Percentiles rank a stretch among this genome's conserved stretches.
phyloP scores from a whole-genome alignment of 2,113 vertebrate species.

The Marcusenius ussheri region DNA sequence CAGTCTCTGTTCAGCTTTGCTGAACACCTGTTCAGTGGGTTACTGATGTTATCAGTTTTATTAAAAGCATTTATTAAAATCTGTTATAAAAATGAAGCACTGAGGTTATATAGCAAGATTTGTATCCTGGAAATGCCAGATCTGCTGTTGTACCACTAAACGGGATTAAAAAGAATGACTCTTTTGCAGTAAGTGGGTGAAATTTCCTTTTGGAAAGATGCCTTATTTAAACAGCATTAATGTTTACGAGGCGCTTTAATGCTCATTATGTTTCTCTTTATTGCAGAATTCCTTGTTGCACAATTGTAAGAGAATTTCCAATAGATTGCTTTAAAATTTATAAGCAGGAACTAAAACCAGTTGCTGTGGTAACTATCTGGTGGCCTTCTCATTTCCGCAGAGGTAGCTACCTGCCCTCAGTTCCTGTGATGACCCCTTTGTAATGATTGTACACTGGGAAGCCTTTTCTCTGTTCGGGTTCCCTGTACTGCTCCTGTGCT shows the following conservation, averaged over 20 bases:
- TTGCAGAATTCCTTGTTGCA: neutral
- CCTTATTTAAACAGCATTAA: neutral
- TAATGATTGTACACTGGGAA: neutral
- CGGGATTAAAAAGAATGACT: neutral
- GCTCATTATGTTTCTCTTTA: neutral
- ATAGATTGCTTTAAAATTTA: neutral
- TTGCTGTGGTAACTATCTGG: neutral
- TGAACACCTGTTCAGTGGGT: neutral
- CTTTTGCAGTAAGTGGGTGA: neutral
- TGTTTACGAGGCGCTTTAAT: neutral
- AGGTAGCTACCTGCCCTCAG: neutral
- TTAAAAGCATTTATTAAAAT: neutral
- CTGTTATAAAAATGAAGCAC: neutral
- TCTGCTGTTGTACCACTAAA: neutral
- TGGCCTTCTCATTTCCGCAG: neutral
- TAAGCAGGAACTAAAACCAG: neutral
- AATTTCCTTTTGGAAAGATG: neutral
- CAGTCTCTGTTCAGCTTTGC: neutral
- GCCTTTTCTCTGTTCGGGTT: neutral
- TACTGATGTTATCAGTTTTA: neutral
- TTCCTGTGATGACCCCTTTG: neutral
- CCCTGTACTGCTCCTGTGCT: neutral
- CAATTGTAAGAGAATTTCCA: neutral
- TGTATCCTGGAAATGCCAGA: neutral
- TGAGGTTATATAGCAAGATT: neutral